A percentile compares a stretch with the other conserved stretches of the same genome.
phyloP scores from a whole-genome alignment of 2,888 invertebrate genomes.

The Mythimna vitellina region DNA sequence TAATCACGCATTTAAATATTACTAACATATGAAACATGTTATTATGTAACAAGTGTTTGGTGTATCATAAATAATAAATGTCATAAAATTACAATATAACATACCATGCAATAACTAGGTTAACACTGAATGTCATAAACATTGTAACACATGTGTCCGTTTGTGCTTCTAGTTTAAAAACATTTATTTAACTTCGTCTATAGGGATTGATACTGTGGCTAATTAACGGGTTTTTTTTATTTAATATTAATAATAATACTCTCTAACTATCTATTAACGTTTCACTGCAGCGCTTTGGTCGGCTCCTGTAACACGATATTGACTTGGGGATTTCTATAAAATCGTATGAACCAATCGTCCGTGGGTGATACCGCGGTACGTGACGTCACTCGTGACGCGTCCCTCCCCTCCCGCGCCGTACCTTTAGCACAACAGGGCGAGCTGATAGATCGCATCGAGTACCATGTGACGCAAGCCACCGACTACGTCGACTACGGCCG shows the following conservation, averaged over 20 bases:
- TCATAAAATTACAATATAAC: conserved; percentile 60
- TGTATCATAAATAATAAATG: conserved; percentile 69
- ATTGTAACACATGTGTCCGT: conserved; percentile 68
- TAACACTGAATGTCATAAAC: conserved; percentile 72
- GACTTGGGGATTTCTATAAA: conserved; percentile 73
- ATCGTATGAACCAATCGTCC: conserved; percentile 89
- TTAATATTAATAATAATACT: conserved; percentile 58
- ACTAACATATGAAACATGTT: conserved; percentile 69
- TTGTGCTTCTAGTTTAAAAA: conserved; percentile 61
- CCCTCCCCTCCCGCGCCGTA: conserved; percentile 82
- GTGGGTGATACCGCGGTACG: conserved; percentile 68
- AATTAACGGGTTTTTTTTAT: conserved; percentile 55
- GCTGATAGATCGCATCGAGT: conserved; percentile 98
- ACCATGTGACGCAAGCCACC: conserved; percentile 96
- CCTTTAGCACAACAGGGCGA: conserved; percentile 94
- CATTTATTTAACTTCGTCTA: conserved; percentile 62
- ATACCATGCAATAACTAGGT: conserved; percentile 63
- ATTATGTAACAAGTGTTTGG: conserved; percentile 80
- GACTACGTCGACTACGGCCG: conserved; percentile 96
- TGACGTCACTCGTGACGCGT: conserved; percentile 55
- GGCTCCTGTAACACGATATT: conserved; percentile 78
- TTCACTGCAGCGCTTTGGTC: conserved; percentile 78
- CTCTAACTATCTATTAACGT: conserved; percentile 75
- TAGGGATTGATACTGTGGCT: conserved; percentile 66
- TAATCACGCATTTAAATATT: conserved; percentile 62